A percentile compares a stretch with the other conserved stretches of the same genome.
phyloP scores from a whole-genome alignment of 2,113 vertebrate genomes.

The Pantherophis guttatus region DNA sequence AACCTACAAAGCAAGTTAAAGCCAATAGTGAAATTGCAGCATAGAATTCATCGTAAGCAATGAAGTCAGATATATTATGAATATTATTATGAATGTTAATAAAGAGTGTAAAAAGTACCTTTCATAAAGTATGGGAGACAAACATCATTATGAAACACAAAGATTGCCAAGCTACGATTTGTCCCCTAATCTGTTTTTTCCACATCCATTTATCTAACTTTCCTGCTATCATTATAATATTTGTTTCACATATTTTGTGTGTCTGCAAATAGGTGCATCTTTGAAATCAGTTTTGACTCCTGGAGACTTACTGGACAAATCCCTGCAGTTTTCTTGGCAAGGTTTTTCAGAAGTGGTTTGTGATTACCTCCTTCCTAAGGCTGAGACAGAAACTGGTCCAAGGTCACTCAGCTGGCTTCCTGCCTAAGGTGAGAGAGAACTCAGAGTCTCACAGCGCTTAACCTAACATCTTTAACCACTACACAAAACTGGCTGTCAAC shows the following conservation, averaged over 20 bases:
- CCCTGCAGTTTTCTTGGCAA: not conserved
- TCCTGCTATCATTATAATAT: not conserved
- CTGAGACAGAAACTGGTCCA: not conserved
- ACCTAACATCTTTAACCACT: not conserved
- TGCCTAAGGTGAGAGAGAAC: not conserved
- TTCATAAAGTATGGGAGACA: not conserved
- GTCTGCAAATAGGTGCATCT: not conserved
- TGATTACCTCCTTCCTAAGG: not conserved
- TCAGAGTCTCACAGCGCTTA: not conserved
- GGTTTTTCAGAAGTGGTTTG: not conserved
- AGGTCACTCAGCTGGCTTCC: not conserved
- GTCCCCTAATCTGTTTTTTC: not conserved
- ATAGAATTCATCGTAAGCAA: not conserved
- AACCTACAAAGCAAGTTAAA: not conserved
- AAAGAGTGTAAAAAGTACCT: not conserved
- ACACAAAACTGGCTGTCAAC: not conserved
- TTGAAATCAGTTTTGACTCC: not conserved
- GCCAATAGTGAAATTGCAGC: not conserved
- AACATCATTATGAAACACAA: not conserved
- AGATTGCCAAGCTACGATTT: not conserved
- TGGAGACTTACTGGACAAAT: not conserved
- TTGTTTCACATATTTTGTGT: not conserved
- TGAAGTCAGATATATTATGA: conserved; percentile 7
- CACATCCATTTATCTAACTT: not conserved
- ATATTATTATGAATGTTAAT: not conserved